These are phyloP conservation scores for Cynoglossus semilaevis DNA, from an alignment of 2,113 vertebrate species.

Conservation along the genomic window DNA sequence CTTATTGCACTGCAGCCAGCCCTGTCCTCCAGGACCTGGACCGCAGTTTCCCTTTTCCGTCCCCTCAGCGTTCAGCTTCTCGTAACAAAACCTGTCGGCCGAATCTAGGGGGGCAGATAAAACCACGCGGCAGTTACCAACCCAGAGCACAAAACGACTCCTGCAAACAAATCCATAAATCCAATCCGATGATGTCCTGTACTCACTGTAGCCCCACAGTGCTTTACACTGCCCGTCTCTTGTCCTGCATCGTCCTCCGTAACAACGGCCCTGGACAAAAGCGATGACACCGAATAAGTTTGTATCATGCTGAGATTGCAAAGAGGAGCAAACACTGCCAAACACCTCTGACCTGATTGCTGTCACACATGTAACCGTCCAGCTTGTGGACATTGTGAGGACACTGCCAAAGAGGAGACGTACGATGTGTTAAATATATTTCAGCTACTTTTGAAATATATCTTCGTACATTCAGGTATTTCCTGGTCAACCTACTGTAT, in stretches of 20 bases:
- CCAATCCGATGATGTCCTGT: neutral
- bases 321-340: neutral
- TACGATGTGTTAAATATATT: neutral
- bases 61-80: conserved; percentile 93
- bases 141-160: neutral
- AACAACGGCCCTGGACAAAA: conserved; percentile 85
- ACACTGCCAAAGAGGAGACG: conserved; percentile 74
- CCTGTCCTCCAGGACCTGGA: conserved; percentile 77
- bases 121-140: neutral
- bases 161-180: neutral
- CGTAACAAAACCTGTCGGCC: conserved; percentile 92
- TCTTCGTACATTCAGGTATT: neutral
- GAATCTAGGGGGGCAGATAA: conserved; percentile 70
- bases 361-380: conserved; percentile 90
- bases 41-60: conserved; percentile 94
- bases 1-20: conserved; percentile 94
- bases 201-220: conserved; percentile 89
- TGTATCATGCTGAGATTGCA: neutral
- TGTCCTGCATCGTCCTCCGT: conserved; percentile 88
- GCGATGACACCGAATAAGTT: neutral
- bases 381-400: conserved; percentile 92
- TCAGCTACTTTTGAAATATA: neutral
- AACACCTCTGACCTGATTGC: conserved; percentile 78
- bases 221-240: conserved; percentile 86
- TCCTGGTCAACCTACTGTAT: neutral